Base-by-base conservation (phyloP, 2,113 vertebrate genomes). In the Sinocyclocheilus grahami region DNA sequence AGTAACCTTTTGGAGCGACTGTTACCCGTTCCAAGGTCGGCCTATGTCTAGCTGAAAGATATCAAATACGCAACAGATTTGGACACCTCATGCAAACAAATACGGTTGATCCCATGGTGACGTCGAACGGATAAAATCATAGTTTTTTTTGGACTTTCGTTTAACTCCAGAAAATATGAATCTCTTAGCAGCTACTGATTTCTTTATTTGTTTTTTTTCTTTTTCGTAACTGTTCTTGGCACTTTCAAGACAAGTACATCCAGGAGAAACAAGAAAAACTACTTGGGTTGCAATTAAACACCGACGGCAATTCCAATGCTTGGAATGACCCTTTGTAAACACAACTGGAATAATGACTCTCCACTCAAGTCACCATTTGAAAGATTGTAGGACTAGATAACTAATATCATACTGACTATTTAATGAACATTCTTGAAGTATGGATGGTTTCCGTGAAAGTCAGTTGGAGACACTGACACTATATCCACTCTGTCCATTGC, bases 41-140 rank as follows among this genome's bases (percentile, higher is more conserved):
- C 48, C 81, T 88, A 84, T 53, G 86, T 83, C 85, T 82, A 42
- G 76, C 83, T 63, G 27, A 85, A 85, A 85, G 86, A 85, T 42
- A 85, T 92, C 94, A 94, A 93, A 94, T 94, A 95, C 53, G 91
- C 92, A 89, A 93, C 92, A 92, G 92, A 90, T 92, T 88, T 91
- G 83, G 90, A 95, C 92, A 93, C 91, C 91, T 93, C 94, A 95
- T 95, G 94, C 94, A 94, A 94, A 95, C 92, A 94, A 92, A 93
- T 88, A 93, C 90, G 90, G 90, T 84, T 87, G 88, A 87, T 90
- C 86, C 74, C 58, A 13, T 85, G 87, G 83, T 8, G 86, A 89
- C 58, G n/a, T 86, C 85, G 33, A 58, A 82, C 16, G n/a, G 87
- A 86, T 67, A 78, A 80, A 80, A 71, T 85, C 72, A 76, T 55